Evolutionary conservation across 2,113 vertebrate genomes (phyloP).

Genomic region (Cynocephalus volans): DNA sequence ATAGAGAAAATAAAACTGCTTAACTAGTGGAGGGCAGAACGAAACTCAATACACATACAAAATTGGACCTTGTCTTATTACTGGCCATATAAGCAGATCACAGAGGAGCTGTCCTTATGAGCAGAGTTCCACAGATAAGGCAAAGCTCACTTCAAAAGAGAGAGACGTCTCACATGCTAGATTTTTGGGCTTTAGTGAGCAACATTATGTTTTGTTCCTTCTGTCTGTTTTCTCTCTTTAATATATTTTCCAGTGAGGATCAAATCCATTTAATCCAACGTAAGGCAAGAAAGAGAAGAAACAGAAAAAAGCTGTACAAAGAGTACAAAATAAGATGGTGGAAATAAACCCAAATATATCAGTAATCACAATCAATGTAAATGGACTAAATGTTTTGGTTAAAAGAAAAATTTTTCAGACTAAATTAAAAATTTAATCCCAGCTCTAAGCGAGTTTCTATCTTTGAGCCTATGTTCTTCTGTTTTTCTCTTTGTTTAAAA

Average conservation of each 20-base stretch:
- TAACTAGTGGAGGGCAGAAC: background rate
- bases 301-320: background rate
- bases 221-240: background rate
- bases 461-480: background rate
- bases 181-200: fast-evolving
- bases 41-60: background rate
- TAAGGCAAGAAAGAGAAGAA: background rate
- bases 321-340: background rate
- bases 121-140: background rate
- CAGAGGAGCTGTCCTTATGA: background rate
- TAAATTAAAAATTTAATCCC: conserved; percentile 9
- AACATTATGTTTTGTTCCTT: background rate
- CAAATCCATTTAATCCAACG: background rate
- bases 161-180: background rate
- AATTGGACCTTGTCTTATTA: background rate
- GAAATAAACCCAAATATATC: background rate
- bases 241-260: background rate
- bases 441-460: background rate
- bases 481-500: background rate
- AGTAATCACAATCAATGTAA: background rate
- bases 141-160: too few relatives aligned
- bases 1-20: background rate
- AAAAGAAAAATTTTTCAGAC: background rate
- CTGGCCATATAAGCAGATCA: background rate
- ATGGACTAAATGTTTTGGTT: background rate